Conservation (phyloP, 2,113 vertebrate genomes). For the Strix aluco region DNA sequence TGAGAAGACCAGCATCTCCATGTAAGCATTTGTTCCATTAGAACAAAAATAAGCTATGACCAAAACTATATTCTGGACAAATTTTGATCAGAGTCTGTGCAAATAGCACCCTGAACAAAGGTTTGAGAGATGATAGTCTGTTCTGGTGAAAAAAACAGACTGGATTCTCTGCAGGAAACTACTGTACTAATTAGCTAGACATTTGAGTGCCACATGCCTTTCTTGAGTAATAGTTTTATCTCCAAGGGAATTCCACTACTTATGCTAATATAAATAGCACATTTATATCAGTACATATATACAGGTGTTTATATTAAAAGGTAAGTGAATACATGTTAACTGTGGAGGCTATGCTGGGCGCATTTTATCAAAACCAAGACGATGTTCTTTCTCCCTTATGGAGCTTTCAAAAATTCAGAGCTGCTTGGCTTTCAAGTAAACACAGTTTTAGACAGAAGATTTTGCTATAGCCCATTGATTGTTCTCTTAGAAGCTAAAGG, state of each 20-base stretch:
- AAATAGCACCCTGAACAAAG: not conserved
- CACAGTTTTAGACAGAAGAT: not conserved
- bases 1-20: not conserved
- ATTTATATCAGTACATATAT: not conserved
- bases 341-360: not conserved
- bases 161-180: not conserved
- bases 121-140: not conserved
- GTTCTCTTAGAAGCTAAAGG: not conserved
- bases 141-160: not conserved
- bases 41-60: not conserved
- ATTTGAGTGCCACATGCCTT: not conserved
- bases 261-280: not conserved
- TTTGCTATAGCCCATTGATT: not conserved
- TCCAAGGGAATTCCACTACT: not conserved
- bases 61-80: not conserved
- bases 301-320: not conserved
- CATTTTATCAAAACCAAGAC: not conserved
- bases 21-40: not conserved
- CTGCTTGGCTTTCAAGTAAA: not conserved
- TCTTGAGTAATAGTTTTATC: not conserved
- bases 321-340: not conserved
- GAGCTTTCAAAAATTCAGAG: not conserved
- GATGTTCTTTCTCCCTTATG: not conserved
- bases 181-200: not conserved
- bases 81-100: not conserved